Percentiles rank a stretch among this genome's conserved stretches.
phyloP scores from a whole-genome alignment of 1,140 invertebrate genomes.

The Drosophila prosaltans region DNA sequence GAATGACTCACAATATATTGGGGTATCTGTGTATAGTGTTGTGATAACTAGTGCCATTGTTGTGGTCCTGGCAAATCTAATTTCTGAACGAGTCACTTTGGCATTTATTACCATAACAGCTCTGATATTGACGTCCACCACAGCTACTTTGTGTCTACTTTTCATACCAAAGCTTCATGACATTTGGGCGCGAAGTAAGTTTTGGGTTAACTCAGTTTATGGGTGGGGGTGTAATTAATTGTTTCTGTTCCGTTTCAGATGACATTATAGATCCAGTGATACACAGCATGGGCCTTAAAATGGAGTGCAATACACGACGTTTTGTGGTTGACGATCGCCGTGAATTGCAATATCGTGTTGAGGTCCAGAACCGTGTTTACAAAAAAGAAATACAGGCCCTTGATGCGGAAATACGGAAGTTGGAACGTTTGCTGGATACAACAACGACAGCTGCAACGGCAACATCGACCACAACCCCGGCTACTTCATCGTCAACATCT shows the following conservation, averaged over 20 bases:
- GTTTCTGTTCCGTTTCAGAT: slow-evolving; percentile 62
- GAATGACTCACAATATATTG: slow-evolving; percentile 98
- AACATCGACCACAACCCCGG: slow-evolving; percentile 84
- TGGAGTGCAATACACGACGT: slow-evolving; percentile 93
- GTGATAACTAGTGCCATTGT: slow-evolving; percentile 94
- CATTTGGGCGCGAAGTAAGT: slow-evolving; percentile 86
- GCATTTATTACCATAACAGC: slow-evolving; percentile 92
- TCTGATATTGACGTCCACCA: slow-evolving; percentile 93
- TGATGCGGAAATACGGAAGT: slow-evolving; percentile 90
- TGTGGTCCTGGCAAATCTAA: slow-evolving; percentile 92
- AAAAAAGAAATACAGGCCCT: slow-evolving; percentile 91
- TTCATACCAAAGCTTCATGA: slow-evolving; percentile 93
- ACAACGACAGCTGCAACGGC: slow-evolving; percentile 84
- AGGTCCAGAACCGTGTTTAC: slow-evolving; percentile 95
- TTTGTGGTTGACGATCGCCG: slow-evolving; percentile 89
- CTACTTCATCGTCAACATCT: slow-evolving; percentile 85
- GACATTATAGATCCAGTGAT: slow-evolving; percentile 91
- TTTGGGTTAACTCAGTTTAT: neutral
- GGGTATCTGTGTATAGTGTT: slow-evolving; percentile 95
- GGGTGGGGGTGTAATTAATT: neutral
- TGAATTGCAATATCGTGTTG: slow-evolving; percentile 92
- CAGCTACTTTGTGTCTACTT: slow-evolving; percentile 92
- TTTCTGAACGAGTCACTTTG: slow-evolving; percentile 92
- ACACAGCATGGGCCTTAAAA: slow-evolving; percentile 93
- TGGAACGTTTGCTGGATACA: slow-evolving; percentile 88